Conservation (phyloP, 2,888 invertebrate species). For the Anticlea derivata region DNA sequence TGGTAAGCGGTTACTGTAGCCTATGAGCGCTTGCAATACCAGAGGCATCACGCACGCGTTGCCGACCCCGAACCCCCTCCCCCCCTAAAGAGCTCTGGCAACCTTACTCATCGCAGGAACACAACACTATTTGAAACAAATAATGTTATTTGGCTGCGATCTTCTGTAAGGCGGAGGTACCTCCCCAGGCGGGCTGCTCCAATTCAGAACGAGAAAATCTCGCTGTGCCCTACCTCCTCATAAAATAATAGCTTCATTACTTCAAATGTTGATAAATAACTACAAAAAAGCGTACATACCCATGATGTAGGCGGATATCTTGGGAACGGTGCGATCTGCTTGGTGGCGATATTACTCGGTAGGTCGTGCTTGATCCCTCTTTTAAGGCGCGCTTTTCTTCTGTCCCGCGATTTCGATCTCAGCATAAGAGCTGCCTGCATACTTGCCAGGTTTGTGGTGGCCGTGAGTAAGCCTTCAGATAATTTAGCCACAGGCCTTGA, state of each 20-base stretch:
- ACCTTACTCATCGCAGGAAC: no score
- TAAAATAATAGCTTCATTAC: neutral
- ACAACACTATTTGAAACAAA: no score
- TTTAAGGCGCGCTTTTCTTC: constrained; percentile 89
- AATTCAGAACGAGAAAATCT: no score
- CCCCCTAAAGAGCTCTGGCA: no score
- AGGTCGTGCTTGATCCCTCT: constrained; percentile 90
- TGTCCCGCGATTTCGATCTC: constrained; percentile 94
- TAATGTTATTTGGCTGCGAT: no score
- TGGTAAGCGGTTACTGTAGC: no score
- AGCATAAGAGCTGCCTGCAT: constrained; percentile 97
- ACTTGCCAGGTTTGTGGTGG: constrained; percentile 85
- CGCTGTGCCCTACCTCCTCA: no score
- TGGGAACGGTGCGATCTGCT: constrained; percentile 94
- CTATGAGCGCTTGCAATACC: no score
- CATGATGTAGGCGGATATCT: constrained; percentile 92
- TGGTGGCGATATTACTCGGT: constrained; percentile 94
- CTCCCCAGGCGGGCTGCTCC: no score
- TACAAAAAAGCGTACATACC: constrained; percentile 75
- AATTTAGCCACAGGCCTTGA: constrained; percentile 52
- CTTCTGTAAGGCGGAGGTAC: no score
- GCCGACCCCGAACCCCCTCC: no score
- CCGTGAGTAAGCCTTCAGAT: constrained; percentile 55
- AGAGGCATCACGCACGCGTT: no score
- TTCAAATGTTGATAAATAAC: constrained; percentile 1